Evolutionary conservation across 2,797 vertebrate genomes (phyloP).

Genomic region (Momotus momota): DNA sequence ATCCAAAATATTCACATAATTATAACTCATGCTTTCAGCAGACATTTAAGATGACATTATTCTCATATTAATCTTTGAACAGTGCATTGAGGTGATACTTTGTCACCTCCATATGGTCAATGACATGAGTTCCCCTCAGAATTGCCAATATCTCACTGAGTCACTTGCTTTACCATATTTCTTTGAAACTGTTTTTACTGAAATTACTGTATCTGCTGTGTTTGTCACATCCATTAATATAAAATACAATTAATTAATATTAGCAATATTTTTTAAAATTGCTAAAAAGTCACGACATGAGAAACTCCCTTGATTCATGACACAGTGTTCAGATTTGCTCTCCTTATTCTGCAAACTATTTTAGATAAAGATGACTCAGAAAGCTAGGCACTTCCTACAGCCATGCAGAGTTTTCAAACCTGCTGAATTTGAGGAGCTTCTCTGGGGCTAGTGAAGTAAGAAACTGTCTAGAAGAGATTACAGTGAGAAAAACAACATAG

Average conservation of each 20-base stretch:
- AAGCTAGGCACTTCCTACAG: not conserved
- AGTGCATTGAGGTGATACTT: slow-evolving; percentile 42
- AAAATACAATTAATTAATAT: slow-evolving; percentile 62
- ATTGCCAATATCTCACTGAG: slow-evolving; percentile 56
- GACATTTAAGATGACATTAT: slow-evolving; percentile 20
- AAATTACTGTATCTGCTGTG: slow-evolving; percentile 42
- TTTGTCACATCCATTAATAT: slow-evolving; percentile 65
- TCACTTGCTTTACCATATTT: slow-evolving; percentile 64
- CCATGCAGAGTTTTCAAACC: not conserved
- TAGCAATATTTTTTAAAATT: slow-evolving; percentile 36
- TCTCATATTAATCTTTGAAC: slow-evolving; percentile 51
- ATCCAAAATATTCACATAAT: slow-evolving; percentile 60
- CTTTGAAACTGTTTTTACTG: slow-evolving; percentile 53
- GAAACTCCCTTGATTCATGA: slow-evolving; percentile 8
- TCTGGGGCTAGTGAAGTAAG: not conserved
- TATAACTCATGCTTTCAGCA: slow-evolving; percentile 10
- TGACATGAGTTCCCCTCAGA: slow-evolving; percentile 48
- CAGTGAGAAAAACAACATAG: not conserved
- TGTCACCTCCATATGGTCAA: slow-evolving; percentile 44
- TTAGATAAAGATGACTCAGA: slow-evolving; percentile 15
- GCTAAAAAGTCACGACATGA: not conserved
- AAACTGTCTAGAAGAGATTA: not conserved
- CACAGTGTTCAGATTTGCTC: not conserved
- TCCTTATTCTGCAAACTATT: slow-evolving; percentile 13
- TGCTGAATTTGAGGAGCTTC: slow-evolving; percentile 13